Conservation (phyloP, 2,113 vertebrate species). For the Acinonyx jubatus region DNA sequence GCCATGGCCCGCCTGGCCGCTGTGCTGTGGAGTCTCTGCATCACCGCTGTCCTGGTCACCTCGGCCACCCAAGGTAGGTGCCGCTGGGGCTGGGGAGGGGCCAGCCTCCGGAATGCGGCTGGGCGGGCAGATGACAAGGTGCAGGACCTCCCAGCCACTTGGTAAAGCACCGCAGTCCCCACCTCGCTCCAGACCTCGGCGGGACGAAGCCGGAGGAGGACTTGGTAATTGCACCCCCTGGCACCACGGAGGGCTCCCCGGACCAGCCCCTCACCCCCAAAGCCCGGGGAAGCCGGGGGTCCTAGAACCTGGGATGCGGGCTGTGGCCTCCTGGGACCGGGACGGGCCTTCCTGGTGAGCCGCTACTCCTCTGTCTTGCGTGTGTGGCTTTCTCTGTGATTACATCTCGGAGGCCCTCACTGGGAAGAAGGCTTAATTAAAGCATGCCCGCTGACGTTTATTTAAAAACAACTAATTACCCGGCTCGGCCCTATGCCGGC, state of each 20-base stretch:
- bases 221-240: too few species aligned
- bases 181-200: accelerated
- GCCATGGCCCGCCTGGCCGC: constrained; percentile 82
- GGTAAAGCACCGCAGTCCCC: not conserved
- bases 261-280: not conserved
- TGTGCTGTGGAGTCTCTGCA: constrained; percentile 79
- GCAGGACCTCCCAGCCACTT: not conserved
- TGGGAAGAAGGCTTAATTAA: constrained; percentile 78
- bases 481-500: constrained; percentile 25
- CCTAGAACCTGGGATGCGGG: not conserved
- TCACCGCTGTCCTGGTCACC: constrained; percentile 80
- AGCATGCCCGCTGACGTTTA: constrained; percentile 73
- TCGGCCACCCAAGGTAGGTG: constrained; percentile 83
- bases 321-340: not conserved
- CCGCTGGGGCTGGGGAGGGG: not conserved
- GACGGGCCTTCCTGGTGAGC: not conserved
- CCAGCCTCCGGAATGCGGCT: accelerated
- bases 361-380: not conserved
- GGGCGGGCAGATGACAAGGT: accelerated
- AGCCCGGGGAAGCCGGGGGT: not conserved
- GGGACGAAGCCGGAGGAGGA: not conserved
- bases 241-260: not conserved
- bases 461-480: constrained; percentile 81
- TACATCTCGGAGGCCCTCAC: constrained; percentile 51
- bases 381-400: not conserved